A percentile compares a stretch with the other conserved stretches of the same genome.
Conservation (phyloP, 2,113 vertebrate genomes). For the Lophotis ruficrista region DNA sequence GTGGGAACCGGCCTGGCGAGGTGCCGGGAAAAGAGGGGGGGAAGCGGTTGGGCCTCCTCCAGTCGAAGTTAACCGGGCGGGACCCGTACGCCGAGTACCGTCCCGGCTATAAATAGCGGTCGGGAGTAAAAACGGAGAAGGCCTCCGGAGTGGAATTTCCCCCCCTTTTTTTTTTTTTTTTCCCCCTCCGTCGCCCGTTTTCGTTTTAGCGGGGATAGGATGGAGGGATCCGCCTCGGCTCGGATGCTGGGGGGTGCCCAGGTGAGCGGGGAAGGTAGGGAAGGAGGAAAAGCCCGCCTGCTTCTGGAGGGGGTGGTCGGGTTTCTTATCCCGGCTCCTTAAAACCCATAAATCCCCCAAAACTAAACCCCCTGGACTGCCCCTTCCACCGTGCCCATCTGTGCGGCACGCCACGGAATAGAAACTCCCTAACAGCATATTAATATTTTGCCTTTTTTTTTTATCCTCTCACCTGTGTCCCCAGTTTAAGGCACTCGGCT, state of each 20-base stretch:
- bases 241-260: neutral
- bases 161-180: too few species aligned
- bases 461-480: neutral
- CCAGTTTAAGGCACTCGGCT: neutral
- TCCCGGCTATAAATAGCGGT: slow-evolving; percentile 41
- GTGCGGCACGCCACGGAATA: neutral
- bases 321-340: neutral
- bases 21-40: neutral
- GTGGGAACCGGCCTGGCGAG: slow-evolving; percentile 1
- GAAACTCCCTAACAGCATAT: neutral
- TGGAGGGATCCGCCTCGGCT: neutral
- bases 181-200: neutral
- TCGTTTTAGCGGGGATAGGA: neutral
- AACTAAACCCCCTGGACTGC: neutral
- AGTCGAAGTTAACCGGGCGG: slow-evolving; percentile 27
- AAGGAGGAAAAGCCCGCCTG: neutral
- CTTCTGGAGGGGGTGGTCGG: neutral
- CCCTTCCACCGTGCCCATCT: neutral
- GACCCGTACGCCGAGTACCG: neutral
- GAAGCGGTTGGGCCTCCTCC: neutral
- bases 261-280: neutral
- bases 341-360: neutral
- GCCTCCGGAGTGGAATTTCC: neutral
- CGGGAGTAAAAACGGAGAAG: neutral
- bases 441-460: neutral